phyloP scores from a whole-genome alignment of 1,140 invertebrate species.

The Drosophila sucinea region DNA sequence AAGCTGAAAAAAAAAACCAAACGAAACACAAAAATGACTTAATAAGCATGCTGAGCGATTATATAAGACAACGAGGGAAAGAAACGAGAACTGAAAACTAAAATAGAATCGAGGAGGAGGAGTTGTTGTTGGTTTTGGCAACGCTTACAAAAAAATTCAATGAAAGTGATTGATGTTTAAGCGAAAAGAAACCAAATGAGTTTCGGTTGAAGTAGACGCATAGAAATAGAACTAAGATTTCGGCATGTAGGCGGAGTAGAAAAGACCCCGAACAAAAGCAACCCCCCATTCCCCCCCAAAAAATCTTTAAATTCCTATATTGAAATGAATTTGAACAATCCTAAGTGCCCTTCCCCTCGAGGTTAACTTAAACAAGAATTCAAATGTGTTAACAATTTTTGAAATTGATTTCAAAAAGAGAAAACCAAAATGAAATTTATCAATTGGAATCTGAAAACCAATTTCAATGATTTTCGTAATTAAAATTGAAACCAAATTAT shows the following conservation, averaged over 20 bases:
- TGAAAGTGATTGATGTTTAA: constrained; percentile 79
- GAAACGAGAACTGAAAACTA: constrained; percentile 24
- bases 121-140: constrained; percentile 23
- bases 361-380: too few species aligned
- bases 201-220: constrained; percentile 16
- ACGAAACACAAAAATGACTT: constrained; percentile 60
- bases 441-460: too few species aligned
- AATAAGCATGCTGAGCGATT: constrained; percentile 65
- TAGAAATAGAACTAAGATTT: constrained; percentile 11
- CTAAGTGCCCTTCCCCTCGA: too few species aligned
- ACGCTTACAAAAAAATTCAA: constrained; percentile 75
- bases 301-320: too few species aligned
- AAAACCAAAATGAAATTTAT: too few species aligned
- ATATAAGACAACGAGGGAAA: constrained; percentile 52
- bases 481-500: not conserved
- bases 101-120: constrained; percentile 19
- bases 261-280: constrained; percentile 2
- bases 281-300: too few species aligned
- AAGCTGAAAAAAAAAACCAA: constrained; percentile 7
- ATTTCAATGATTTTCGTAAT: too few species aligned
- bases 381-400: too few species aligned
- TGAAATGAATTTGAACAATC: too few species aligned
- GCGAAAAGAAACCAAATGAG: constrained; percentile 25
- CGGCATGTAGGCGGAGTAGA: constrained; percentile 33
- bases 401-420: too few species aligned